phyloP scores from a whole-genome alignment of 1,140 invertebrate genomes.

The Ceratoteleas bidentatus region DNA sequence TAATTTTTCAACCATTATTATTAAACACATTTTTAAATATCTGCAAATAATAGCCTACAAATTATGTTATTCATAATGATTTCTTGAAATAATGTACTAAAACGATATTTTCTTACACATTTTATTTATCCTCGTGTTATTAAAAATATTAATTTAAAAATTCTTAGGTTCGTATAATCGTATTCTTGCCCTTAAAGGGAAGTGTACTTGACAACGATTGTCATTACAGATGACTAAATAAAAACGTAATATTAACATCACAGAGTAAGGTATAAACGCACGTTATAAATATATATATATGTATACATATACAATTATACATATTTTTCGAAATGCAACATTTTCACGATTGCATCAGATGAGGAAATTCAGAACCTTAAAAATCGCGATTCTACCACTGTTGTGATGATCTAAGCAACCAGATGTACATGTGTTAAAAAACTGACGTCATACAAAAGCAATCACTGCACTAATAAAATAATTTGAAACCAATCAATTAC shows the following conservation, averaged over 20 bases:
- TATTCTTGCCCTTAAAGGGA: slow-evolving; percentile 24
- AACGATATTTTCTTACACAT: slow-evolving; percentile 44
- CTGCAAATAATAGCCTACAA: no score
- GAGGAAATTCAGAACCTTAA: no score
- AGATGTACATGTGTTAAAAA: no score
- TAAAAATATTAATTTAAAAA: slow-evolving; percentile 63
- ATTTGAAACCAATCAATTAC: no score
- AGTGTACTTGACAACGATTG: slow-evolving; percentile 50
- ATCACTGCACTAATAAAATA: no score
- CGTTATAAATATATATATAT: slow-evolving; percentile 50
- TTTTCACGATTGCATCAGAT: slow-evolving; percentile 41
- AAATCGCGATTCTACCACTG: no score
- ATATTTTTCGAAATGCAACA: slow-evolving; percentile 45
- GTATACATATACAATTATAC: slow-evolving; percentile 46
- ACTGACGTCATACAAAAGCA: no score
- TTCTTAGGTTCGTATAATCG: slow-evolving; percentile 57
- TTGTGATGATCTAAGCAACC: no score
- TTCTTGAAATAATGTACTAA: background rate
- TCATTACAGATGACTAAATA: slow-evolving; percentile 59
- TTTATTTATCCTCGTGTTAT: slow-evolving; percentile 57
- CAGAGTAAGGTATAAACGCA: slow-evolving; percentile 68
- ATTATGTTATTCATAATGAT: no score
- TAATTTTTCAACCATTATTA: no score
- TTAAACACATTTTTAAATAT: no score
- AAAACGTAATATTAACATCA: slow-evolving; percentile 68